phyloP scores from a whole-genome alignment of 2,113 vertebrate species.

The Rhabdomys dilectus region DNA sequence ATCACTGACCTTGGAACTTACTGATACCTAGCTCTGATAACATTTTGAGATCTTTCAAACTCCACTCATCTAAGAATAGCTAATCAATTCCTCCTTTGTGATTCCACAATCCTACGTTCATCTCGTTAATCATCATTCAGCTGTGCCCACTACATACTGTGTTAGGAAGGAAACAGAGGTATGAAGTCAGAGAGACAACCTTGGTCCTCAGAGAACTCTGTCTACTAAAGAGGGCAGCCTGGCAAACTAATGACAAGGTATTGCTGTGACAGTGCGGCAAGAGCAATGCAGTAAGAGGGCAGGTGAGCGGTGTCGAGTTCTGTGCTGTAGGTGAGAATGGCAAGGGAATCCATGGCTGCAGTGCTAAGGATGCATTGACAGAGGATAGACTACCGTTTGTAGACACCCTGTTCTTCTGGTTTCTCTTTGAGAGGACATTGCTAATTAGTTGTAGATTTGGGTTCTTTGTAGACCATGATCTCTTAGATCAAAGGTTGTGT shows the following conservation, averaged over 20 bases:
- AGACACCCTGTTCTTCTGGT: neutral
- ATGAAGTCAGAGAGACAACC: neutral
- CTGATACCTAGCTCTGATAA: neutral
- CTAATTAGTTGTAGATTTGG: neutral
- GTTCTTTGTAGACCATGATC: neutral
- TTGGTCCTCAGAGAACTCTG: neutral
- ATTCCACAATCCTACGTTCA: neutral
- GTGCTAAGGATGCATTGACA: neutral
- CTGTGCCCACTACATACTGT: neutral
- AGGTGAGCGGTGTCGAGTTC: neutral
- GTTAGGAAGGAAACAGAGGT: neutral
- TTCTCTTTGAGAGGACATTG: neutral
- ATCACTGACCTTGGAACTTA: neutral
- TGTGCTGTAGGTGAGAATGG: neutral
- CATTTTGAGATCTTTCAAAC: constrained; percentile 41
- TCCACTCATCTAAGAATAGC: constrained; percentile 10
- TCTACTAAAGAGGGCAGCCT: neutral
- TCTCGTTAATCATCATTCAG: neutral
- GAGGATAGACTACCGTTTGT: neutral
- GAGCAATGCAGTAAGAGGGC: neutral
- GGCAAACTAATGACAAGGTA: neutral
- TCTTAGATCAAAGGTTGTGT: neutral
- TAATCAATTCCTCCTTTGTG: neutral
- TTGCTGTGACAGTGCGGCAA: neutral
- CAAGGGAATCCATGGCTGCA: neutral